Evolutionary conservation across 2,797 vertebrate species (phyloP).

Genomic region (Holocentrus rufus): DNA sequence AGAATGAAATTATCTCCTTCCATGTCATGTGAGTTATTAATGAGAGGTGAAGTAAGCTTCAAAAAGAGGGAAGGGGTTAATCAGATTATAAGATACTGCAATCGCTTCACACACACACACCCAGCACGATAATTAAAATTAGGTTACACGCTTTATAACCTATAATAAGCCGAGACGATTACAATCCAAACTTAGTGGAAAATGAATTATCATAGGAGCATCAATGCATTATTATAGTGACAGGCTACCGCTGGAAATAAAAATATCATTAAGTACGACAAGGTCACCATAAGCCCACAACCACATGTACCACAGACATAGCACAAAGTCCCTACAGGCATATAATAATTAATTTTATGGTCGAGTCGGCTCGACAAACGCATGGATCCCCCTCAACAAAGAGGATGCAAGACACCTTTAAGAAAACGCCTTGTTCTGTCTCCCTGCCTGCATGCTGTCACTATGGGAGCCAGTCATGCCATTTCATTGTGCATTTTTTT

Average conservation of each 20-base stretch:
- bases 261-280: neutral
- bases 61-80: too few species aligned
- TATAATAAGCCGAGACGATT: too few species aligned
- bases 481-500: conserved; percentile 59
- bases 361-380: conserved; percentile 53
- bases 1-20: conserved; percentile 5
- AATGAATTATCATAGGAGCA: too few species aligned
- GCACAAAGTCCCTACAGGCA: neutral
- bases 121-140: too few species aligned
- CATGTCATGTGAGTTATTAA: neutral
- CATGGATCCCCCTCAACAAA: conserved; percentile 74
- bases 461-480: conserved; percentile 63
- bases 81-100: too few species aligned
- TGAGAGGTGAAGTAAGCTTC: neutral
- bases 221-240: too few species aligned
- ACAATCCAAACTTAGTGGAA: too few species aligned
- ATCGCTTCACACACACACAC: too few species aligned
- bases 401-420: conserved; percentile 81
- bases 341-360: conserved; percentile 25
- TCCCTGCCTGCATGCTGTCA: conserved; percentile 61
- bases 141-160: too few species aligned
- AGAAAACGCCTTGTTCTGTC: conserved; percentile 81
- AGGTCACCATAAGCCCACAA: neutral
- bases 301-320: conserved; percentile 7
- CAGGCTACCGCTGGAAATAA: too few species aligned